Evolutionary conservation across 2,888 invertebrate species (phyloP).

Genomic region (Tinea semifulvella): DNA sequence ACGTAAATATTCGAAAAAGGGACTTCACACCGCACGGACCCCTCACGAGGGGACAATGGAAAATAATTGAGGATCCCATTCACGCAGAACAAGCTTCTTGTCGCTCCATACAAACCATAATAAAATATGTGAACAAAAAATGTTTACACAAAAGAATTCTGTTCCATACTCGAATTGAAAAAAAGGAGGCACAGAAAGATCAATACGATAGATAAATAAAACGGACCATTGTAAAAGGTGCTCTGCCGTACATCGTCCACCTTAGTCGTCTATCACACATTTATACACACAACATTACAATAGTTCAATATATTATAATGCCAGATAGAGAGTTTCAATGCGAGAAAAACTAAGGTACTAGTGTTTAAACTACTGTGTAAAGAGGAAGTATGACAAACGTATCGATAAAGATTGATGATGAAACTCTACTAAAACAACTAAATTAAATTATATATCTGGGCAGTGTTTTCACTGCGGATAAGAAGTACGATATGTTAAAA

Average conservation of each 20-base stretch:
- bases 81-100: conserved; percentile 34
- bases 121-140: conserved; percentile 56
- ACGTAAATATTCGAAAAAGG: conserved; percentile 27
- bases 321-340: too few relatives aligned
- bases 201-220: conserved; percentile 53
- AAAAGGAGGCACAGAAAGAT: conserved; percentile 39
- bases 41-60: conserved; percentile 31
- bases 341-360: too few relatives aligned
- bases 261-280: not conserved
- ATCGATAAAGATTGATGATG: too few relatives aligned
- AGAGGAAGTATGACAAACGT: too few relatives aligned
- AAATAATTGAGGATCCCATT: conserved; percentile 45
- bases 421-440: too few relatives aligned
- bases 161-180: conserved; percentile 33
- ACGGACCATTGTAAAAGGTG: conserved; percentile 42
- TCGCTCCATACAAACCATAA: conserved; percentile 32
- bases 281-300: conserved; percentile 1
- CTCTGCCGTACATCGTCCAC: conserved; percentile 17
- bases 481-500: too few relatives aligned
- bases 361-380: too few relatives aligned
- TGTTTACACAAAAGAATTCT: conserved; percentile 44
- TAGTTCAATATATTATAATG: too few relatives aligned
- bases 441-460: too few relatives aligned
- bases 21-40: conserved; percentile 10
- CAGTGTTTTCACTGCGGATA: too few relatives aligned